phyloP scores from a whole-genome alignment of 2,797 vertebrate genomes.

The Acanthis flammea region DNA sequence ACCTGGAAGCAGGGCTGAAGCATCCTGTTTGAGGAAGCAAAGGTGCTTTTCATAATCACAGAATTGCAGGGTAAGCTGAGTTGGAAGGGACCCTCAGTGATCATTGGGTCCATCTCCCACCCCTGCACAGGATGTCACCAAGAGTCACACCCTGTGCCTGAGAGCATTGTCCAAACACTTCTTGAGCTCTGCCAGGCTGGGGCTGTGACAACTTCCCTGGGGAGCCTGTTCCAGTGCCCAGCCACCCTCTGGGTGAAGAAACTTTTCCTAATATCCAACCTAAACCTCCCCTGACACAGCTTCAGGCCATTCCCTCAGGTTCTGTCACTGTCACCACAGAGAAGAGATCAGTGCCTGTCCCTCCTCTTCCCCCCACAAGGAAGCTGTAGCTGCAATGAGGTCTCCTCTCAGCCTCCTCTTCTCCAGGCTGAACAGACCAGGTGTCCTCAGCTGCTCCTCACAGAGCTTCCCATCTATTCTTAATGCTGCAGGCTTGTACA shows the following conservation, averaged over 20 bases:
- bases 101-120: accelerated
- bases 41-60: not conserved
- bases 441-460: not conserved
- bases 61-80: not conserved
- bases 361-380: not conserved
- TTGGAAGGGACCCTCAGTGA: not conserved
- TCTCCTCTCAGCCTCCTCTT: not conserved
- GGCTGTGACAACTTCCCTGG: not conserved
- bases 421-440: not conserved
- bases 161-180: no score
- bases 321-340: accelerated
- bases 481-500: not conserved
- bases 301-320: accelerated
- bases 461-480: not conserved
- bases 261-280: accelerated
- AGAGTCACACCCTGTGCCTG: not conserved
- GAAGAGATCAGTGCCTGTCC: not conserved
- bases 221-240: not conserved
- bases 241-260: accelerated
- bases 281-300: not conserved
- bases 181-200: not conserved
- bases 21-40: not conserved
- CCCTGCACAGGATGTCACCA: not conserved
- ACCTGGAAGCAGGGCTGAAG: not conserved
- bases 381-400: not conserved